Conservation (phyloP, 2,888 invertebrate species). For the Ennomos quercinarius region DNA sequence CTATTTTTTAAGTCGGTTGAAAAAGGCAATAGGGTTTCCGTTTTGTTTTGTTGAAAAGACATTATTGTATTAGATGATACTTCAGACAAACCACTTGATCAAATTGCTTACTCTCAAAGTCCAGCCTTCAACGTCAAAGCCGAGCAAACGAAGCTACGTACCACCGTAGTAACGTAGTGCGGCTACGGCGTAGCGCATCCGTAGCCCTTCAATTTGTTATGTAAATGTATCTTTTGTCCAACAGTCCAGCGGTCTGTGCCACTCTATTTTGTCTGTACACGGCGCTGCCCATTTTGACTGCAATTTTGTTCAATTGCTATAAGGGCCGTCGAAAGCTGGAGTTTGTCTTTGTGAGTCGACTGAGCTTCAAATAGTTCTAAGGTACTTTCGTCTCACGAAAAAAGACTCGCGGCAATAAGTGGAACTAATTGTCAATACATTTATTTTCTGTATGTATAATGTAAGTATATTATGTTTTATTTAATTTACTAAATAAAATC, state of each 20-base stretch:
- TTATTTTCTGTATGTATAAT: no score
- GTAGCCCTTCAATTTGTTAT: constrained; percentile 83
- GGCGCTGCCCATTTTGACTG: constrained; percentile 53
- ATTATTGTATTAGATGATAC: not conserved
- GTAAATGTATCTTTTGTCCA: constrained; percentile 82
- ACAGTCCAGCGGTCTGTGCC: constrained; percentile 48
- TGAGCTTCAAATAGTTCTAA: constrained; percentile 6
- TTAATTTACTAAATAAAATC: no score
- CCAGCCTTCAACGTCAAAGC: constrained; percentile 28
- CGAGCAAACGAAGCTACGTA: constrained; percentile 25
- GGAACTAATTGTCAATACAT: no score
- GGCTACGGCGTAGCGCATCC: constrained; percentile 42
- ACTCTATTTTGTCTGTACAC: constrained; percentile 66
- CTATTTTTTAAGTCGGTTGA: no score
- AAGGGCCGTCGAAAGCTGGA: constrained; percentile 12
- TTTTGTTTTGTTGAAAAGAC: no score
- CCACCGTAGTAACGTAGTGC: constrained; percentile 38
- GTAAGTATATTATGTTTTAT: no score
- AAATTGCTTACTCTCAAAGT: constrained; percentile 35
- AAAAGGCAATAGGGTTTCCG: no score
- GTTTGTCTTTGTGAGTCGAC: constrained; percentile 20
- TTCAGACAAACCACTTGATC: constrained; percentile 10
- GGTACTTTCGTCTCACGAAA: no score
- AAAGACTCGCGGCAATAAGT: no score
- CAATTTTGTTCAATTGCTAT: constrained; percentile 62